Base-by-base conservation (phyloP, 2,113 vertebrate species). In the Pantherophis guttatus region DNA sequence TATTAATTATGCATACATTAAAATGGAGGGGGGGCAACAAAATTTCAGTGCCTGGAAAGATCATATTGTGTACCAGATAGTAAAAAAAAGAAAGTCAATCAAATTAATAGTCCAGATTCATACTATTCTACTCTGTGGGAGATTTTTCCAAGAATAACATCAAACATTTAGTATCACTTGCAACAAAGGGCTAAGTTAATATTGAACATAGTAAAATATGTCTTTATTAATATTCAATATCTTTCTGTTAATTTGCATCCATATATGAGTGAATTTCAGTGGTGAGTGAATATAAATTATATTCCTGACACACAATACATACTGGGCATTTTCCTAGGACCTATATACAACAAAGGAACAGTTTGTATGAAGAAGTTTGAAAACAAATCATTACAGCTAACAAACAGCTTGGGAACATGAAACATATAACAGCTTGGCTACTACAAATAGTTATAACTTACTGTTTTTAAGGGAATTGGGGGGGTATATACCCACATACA, bases 81-180 rank as follows among this genome's bases (percentile, higher is more conserved):
- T 87, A 33, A 70, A 90, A 85, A 94, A 52, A 75, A 87, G 1
- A 48, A 70, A 92, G 53, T 44, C 91, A 70, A 33, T 92, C 91
- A 94, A 70, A 94, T 90, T 86, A 92, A 89, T 92, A 90, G 19
- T 65, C 88, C 92, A 90, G 70, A 87, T 94, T 94, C 88, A 90
- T 90, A 87, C 57, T 92, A 90, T 75, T 92, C 33, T 90, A 57
- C 52, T 90, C 88, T 70, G 57, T 39, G 70, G 59, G 9, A 93
- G 8, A 88, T 7, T 59, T 93, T 94, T 91, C 91, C 88, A 59
- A 92, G 52, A 94, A 91, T n/a, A 94, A 62, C 58, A 75, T 93
- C 39, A 92, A 65, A 93, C 24, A 65, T 81, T 85, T 90, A 88
- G 6, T 88, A 59, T 10, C 92, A 87, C 75, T 52, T 92, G 1